Conservation (phyloP, 2,797 vertebrate genomes). For the Glyptemys insculpta region DNA sequence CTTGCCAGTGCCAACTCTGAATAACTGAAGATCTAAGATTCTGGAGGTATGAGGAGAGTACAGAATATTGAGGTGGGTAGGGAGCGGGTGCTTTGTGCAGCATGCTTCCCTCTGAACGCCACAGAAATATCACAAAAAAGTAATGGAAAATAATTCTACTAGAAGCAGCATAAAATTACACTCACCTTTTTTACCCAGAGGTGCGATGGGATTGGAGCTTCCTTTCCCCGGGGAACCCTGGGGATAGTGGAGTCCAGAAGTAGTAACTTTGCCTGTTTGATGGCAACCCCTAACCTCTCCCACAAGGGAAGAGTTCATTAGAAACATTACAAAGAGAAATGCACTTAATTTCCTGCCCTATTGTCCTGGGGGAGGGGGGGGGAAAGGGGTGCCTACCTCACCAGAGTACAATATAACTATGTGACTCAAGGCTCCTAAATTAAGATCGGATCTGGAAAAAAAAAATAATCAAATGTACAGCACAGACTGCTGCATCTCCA, state of each 20-base stretch:
- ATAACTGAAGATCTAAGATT: not conserved
- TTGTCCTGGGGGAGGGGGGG: rapidly evolving
- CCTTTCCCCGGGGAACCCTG: not conserved
- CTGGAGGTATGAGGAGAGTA: not conserved
- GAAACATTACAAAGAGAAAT: not conserved
- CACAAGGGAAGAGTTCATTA: not conserved
- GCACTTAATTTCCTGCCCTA: not conserved
- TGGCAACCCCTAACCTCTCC: not conserved
- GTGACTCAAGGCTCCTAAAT: not conserved
- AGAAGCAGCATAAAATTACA: constrained; percentile 41
- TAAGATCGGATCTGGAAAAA: not conserved
- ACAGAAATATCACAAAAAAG: not conserved
- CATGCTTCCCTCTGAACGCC: not conserved
- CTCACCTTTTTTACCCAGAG: not conserved
- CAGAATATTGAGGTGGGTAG: not conserved
- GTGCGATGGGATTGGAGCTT: not conserved
- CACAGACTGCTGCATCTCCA: not conserved
- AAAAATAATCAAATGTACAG: not conserved
- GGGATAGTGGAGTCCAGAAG: not conserved
- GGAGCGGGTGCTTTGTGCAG: not conserved
- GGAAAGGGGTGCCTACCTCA: not conserved
- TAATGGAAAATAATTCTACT: not conserved
- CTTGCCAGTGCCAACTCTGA: not conserved
- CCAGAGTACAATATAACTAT: not conserved
- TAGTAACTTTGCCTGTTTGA: constrained; percentile 20